phyloP scores from a whole-genome alignment of 2,113 vertebrate genomes.

The Crotalus horridus region DNA sequence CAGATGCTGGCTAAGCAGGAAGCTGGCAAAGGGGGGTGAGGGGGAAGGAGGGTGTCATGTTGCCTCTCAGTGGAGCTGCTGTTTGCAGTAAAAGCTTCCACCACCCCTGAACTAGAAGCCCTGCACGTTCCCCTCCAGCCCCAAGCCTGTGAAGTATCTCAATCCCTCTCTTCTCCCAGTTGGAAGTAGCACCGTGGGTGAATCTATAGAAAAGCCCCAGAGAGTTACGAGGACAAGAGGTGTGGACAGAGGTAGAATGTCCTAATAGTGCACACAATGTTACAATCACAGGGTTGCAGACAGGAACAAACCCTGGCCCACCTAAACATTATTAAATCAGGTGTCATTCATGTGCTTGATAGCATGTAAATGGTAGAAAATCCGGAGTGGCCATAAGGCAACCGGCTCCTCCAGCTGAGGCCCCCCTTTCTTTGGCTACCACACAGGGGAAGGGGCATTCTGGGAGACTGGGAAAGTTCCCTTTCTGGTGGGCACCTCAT shows the following conservation, averaged over 20 bases:
- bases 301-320: background rate
- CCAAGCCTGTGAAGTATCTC: background rate
- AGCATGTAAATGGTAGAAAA: background rate
- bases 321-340: background rate
- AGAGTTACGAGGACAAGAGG: background rate
- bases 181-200: slow-evolving; percentile 22
- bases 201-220: slow-evolving; percentile 13
- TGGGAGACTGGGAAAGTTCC: background rate
- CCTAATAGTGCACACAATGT: background rate
- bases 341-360: background rate
- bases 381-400: background rate
- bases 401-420: background rate
- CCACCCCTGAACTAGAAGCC: background rate
- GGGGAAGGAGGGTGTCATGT: too few species aligned
- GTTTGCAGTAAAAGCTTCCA: background rate
- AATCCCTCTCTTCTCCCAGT: background rate
- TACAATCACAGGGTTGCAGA: background rate
- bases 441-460: background rate
- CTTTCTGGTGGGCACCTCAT: background rate
- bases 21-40: too few species aligned
- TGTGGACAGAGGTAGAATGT: background rate
- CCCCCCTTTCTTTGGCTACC: background rate
- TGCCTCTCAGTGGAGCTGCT: background rate
- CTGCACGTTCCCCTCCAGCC: background rate
- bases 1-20: background rate